Evolutionary conservation across 2,113 vertebrate species (phyloP), one percentile per base, ranked within the genome.

Genomic region (Poeciliopsis turrubarensis): DNA sequence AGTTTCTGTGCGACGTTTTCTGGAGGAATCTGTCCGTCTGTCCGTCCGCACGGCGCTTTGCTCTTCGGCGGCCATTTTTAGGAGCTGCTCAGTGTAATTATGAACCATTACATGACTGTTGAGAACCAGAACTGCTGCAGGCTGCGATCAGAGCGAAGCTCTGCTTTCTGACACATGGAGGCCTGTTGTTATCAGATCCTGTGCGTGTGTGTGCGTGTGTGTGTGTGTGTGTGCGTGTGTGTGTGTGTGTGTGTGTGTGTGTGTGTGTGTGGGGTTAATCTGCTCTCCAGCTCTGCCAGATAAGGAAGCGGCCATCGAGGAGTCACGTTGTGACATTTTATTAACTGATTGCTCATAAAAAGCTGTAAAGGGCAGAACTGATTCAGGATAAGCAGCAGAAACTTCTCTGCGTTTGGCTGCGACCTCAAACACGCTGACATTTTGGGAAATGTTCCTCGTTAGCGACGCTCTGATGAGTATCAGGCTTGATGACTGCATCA

Each of bases 141-240:
- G 61, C 47, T 17, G 62, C 26, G 51, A 62, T 75, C 41, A 71
- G 75, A 68, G 81, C 79, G 32, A 7, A 41, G 47, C 54, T 73
- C 31, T 61, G 34, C 32, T 80, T 74, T 77, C 70, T 68, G 44
- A 76, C 64, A 2, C 0, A 0, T 60, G 37, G 17, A 75, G 60
- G 77, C 37, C 72, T 87, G 77, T 78, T 72, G 75, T 83, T 83
- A 77, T 80, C 60, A 51, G 47, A 37, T 14, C 12, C 60, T 57
- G 67, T 47, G 72, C 67, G 37, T 26, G 72, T 51, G 70, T 54
- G 71, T 70, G 64, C 62, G 71, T 61, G 72, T 67, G 54, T 26
- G 61, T 61, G 0, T 15, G 37, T 31, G 71, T 47, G 71, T 71
- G 34, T 22, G 72, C 37, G 70, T 39, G 71, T 70, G 64, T 54